phyloP scores from a whole-genome alignment of 37 sponge, comb jelly and placozoan genomes.

The Mnemiopsis leidyi region DNA sequence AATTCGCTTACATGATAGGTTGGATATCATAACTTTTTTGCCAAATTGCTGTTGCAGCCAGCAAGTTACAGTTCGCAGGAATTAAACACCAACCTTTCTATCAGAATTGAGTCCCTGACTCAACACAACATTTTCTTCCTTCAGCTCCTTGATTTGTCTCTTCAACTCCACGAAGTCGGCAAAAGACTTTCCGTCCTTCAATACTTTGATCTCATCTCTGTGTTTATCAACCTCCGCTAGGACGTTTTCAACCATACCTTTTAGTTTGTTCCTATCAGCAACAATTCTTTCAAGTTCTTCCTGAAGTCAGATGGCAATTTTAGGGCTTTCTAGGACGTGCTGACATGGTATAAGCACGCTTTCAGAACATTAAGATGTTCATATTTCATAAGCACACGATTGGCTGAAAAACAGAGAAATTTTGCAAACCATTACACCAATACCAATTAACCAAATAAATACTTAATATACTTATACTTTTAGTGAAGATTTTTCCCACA shows the following conservation, averaged over 20 bases:
- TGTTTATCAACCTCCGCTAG: neutral
- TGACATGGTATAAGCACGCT: no score
- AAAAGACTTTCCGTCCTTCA: constrained; percentile 24
- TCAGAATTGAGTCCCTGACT: neutral
- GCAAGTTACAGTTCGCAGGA: neutral
- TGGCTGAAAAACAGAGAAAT: no score
- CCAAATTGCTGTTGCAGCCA: no score
- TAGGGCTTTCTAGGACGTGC: no score
- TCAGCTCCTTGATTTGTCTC: constrained; percentile 23
- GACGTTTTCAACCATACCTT: neutral
- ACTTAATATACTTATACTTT: no score
- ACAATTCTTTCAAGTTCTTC: neutral
- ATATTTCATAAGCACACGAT: no score
- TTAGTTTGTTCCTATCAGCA: neutral
- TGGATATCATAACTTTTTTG: no score
- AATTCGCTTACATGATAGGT: no score
- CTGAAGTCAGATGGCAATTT: neutral
- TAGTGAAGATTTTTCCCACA: no score
- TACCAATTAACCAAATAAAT: no score
- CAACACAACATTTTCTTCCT: constrained; percentile 14
- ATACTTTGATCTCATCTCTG: neutral
- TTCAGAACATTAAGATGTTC: no score
- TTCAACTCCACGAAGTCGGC: constrained; percentile 48
- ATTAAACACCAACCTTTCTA: neutral
- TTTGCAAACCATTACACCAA: no score